phyloP scores from a whole-genome alignment of 2,113 vertebrate genomes.

The Pachycephala philippinensis region DNA sequence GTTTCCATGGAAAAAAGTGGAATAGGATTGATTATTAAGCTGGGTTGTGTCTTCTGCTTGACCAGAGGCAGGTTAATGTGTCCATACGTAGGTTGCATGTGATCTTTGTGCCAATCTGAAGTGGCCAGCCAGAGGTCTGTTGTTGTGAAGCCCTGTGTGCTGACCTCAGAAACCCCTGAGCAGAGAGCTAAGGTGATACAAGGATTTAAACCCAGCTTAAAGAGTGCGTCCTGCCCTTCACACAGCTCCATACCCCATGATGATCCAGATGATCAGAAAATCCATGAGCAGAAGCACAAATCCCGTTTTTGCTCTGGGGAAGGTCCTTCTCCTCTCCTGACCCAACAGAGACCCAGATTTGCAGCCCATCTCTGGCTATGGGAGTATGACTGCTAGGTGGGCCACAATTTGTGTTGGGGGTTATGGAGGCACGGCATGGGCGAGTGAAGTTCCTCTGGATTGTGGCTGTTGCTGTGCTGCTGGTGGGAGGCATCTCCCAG shows the following conservation, averaged over 20 bases:
- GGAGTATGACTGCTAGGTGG: accelerated
- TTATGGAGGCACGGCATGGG: background rate
- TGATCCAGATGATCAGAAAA: background rate
- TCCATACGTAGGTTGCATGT: accelerated
- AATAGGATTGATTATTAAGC: background rate
- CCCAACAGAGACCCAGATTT: accelerated
- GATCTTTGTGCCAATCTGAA: background rate
- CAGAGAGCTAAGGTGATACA: background rate
- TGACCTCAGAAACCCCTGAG: background rate
- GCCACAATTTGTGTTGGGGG: too few species aligned
- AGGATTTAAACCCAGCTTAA: background rate
- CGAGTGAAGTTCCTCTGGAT: background rate
- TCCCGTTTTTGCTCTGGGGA: background rate
- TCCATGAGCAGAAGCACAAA: background rate
- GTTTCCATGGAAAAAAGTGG: background rate
- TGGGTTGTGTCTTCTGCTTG: background rate
- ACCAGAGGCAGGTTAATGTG: background rate
- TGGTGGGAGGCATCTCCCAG: background rate
- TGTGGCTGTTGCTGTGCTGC: background rate
- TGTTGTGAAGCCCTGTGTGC: background rate
- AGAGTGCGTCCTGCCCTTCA: background rate
- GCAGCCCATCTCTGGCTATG: accelerated
- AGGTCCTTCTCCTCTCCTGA: background rate
- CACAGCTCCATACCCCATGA: background rate
- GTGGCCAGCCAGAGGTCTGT: background rate